These are phyloP conservation scores for Labia minor DNA, from an alignment of 2,888 invertebrate species.

Conservation along the genomic window DNA sequence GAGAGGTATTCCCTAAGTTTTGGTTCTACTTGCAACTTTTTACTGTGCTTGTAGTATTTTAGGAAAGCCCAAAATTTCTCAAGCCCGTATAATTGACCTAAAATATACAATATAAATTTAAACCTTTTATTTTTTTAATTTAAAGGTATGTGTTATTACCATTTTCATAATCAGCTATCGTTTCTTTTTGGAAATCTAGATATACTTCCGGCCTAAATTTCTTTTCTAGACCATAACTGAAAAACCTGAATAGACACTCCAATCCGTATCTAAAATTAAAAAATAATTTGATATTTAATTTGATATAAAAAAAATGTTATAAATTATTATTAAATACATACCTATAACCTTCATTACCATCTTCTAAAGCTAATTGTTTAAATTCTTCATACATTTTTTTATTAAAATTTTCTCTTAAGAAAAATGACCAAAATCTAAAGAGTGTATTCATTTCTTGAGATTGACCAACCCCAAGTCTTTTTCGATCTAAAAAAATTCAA, in stretches of 20 bases:
- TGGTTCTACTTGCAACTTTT: constrained; percentile 60
- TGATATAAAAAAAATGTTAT: no score
- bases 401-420: constrained; percentile 95
- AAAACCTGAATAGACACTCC: constrained; percentile 81
- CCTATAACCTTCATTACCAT: constrained; percentile 80
- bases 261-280: constrained; percentile 41
- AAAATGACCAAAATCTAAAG: constrained; percentile 99
- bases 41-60: constrained; percentile 83
- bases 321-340: constrained; percentile 39
- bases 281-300: background rate
- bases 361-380: constrained; percentile 80
- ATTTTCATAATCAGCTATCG: constrained; percentile 76
- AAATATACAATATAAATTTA: constrained; percentile 22
- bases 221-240: constrained; percentile 92
- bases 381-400: constrained; percentile 97
- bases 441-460: constrained; percentile 99
- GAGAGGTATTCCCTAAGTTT: constrained; percentile 59
- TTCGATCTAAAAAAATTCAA: constrained; percentile 58
- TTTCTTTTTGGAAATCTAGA: constrained; percentile 90
- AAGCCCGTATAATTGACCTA: constrained; percentile 91
- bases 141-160: constrained; percentile 42
- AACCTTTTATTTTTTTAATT: background rate
- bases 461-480: constrained; percentile 83
- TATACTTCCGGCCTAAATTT: constrained; percentile 92
- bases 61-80: constrained; percentile 99